phyloP scores from a whole-genome alignment of 2,888 invertebrate genomes.

The Leptarthrus brevirostris region DNA sequence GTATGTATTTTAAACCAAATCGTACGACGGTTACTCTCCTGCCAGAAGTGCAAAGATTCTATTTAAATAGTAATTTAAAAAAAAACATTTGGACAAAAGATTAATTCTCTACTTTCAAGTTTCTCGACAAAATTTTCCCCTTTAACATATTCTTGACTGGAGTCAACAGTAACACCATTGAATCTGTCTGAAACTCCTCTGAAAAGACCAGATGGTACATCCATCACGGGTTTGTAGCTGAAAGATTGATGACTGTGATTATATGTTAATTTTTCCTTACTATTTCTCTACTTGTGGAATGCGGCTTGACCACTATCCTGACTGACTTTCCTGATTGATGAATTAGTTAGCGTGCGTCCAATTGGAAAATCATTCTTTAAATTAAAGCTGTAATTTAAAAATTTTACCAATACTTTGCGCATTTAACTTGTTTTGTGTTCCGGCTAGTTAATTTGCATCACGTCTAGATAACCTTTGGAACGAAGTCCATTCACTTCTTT shows the following conservation, averaged over 20 bases:
- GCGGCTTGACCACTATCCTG: neutral
- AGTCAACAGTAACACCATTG: constrained; percentile 79
- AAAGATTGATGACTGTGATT: neutral
- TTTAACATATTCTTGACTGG: constrained; percentile 70
- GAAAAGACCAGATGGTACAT: constrained; percentile 65
- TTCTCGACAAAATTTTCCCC: constrained; percentile 68
- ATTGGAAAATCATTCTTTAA: constrained; percentile 16
- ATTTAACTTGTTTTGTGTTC: neutral
- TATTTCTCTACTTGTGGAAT: constrained; percentile 28
- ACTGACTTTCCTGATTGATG: neutral
- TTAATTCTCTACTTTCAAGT: constrained; percentile 71
- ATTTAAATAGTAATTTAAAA: constrained; percentile 61
- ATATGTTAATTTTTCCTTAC: neutral
- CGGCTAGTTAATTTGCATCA: no score
- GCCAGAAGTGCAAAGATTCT: constrained; percentile 81
- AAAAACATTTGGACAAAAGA: no score
- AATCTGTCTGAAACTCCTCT: constrained; percentile 73
- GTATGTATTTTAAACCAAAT: constrained; percentile 86
- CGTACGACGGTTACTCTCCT: constrained; percentile 72
- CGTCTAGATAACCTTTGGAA: no score
- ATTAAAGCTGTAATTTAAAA: neutral
- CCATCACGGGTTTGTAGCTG: constrained; percentile 58
- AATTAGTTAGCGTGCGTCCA: constrained; percentile 21
- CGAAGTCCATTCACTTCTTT: no score
- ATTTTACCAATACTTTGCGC: constrained; percentile 31